Evolutionary conservation across 2,113 vertebrate genomes (phyloP).

Genomic region (Chunga burmeisteri): DNA sequence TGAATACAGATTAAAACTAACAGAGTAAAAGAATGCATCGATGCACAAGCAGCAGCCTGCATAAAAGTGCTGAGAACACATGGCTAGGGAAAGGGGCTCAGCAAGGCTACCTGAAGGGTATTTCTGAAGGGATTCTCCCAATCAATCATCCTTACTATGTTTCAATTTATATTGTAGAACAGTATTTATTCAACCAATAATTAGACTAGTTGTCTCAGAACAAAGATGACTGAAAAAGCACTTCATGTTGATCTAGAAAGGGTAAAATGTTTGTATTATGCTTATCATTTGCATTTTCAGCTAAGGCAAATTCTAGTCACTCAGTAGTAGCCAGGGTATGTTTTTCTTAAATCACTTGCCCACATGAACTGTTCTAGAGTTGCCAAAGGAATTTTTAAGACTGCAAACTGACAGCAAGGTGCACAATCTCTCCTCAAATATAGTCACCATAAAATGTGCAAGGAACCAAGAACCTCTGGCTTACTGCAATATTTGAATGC

Average conservation of each 20-base stretch:
- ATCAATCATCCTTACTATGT: background rate
- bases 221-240: background rate
- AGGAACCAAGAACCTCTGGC: background rate
- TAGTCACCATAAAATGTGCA: background rate
- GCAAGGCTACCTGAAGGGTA: background rate
- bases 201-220: background rate
- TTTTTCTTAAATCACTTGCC: background rate
- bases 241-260: background rate
- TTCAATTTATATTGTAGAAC: background rate
- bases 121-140: background rate
- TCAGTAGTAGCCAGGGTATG: background rate
- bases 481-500: background rate
- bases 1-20: background rate
- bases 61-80: background rate
- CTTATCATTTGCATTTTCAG: background rate
- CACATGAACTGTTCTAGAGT: background rate
- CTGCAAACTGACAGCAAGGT: background rate
- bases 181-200: background rate
- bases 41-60: background rate
- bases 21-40: background rate
- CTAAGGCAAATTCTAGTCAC: background rate
- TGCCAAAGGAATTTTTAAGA: background rate
- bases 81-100: background rate
- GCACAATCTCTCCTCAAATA: background rate
- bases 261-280: background rate